These are phyloP conservation scores for Ladona fulva DNA, from an alignment of 1,140 invertebrate species.

Conservation along the genomic window DNA sequence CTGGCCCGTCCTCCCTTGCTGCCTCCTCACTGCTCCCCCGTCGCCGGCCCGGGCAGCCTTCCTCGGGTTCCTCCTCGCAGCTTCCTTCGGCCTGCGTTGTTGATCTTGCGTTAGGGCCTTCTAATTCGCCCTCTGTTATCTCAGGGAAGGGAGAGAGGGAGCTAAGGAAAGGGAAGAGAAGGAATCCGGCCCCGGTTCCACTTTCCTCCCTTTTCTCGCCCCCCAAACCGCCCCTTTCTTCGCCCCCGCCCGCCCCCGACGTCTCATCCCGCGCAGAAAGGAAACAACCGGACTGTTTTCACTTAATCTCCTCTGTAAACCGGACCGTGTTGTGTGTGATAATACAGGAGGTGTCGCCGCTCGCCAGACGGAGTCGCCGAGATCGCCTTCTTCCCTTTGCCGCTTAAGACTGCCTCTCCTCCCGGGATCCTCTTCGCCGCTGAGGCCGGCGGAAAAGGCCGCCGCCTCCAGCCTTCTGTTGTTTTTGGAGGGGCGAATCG, in stretches of 20 bases:
- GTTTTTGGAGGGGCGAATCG: neutral
- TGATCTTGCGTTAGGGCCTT: neutral
- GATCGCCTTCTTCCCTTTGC: neutral
- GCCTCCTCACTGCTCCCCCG: neutral
- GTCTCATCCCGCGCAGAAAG: neutral
- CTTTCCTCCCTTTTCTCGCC: too few relatives aligned
- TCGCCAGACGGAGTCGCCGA: neutral
- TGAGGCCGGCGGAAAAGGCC: neutral
- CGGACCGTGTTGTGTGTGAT: constrained; percentile 2
- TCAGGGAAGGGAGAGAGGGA: neutral
- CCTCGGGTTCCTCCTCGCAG: neutral
- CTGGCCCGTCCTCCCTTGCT: neutral
- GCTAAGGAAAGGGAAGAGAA: neutral
- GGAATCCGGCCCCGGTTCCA: neutral
- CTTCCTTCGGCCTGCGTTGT: neutral
- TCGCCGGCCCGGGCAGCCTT: neutral
- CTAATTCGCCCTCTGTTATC: neutral
- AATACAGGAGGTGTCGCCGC: neutral
- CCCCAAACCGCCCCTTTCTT: too few relatives aligned
- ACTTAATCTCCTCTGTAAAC: neutral
- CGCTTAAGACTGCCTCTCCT: neutral
- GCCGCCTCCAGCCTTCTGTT: neutral
- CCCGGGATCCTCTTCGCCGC: neutral
- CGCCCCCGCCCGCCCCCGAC: too few relatives aligned
- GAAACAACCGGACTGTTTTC: constrained; percentile 4